These are phyloP conservation scores for Leptatherina wallacei DNA, from an alignment of 2,797 vertebrate genomes.

Conservation along the genomic window DNA sequence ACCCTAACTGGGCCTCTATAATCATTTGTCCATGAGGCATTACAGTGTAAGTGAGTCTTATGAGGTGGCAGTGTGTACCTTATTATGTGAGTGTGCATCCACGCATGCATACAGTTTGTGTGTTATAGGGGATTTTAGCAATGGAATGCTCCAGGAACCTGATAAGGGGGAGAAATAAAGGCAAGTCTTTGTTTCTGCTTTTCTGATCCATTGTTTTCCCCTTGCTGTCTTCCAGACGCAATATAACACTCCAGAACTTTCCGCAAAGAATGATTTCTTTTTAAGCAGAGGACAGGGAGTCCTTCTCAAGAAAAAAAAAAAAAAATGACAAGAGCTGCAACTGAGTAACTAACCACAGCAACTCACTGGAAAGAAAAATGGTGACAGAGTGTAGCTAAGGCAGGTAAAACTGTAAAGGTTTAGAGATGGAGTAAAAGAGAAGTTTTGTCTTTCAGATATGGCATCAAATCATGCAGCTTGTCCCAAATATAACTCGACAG, in stretches of 20 bases:
- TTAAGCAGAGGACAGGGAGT: slow-evolving; percentile 31
- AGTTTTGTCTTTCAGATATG: slow-evolving; percentile 47
- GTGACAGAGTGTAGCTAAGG: neutral
- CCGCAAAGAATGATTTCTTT: slow-evolving; percentile 33
- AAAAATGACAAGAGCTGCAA: slow-evolving; percentile 7
- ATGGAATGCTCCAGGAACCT: slow-evolving; percentile 72
- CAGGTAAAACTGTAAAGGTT: slow-evolving; percentile 16
- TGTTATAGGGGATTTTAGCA: slow-evolving; percentile 55
- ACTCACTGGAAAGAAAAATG: slow-evolving; percentile 15
- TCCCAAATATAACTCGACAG: slow-evolving; percentile 64
- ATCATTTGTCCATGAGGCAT: slow-evolving; percentile 81
- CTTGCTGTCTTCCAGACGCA: slow-evolving; percentile 65
- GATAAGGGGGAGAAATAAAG: slow-evolving; percentile 69
- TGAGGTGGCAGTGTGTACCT: slow-evolving; percentile 55
- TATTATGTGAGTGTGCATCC: slow-evolving; percentile 31
- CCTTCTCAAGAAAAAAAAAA: slow-evolving; percentile 17
- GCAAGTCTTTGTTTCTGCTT: slow-evolving; percentile 70
- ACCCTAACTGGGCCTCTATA: slow-evolving; percentile 81
- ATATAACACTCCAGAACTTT: slow-evolving; percentile 61
- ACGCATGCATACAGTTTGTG: slow-evolving; percentile 42
- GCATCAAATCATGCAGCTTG: slow-evolving; percentile 48
- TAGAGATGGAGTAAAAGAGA: slow-evolving; percentile 14
- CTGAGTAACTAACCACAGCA: neutral
- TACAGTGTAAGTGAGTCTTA: slow-evolving; percentile 75
- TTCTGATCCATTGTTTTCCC: slow-evolving; percentile 67